phyloP scores from a whole-genome alignment of 2,888 invertebrate species.

The Acholoe squamosa region DNA sequence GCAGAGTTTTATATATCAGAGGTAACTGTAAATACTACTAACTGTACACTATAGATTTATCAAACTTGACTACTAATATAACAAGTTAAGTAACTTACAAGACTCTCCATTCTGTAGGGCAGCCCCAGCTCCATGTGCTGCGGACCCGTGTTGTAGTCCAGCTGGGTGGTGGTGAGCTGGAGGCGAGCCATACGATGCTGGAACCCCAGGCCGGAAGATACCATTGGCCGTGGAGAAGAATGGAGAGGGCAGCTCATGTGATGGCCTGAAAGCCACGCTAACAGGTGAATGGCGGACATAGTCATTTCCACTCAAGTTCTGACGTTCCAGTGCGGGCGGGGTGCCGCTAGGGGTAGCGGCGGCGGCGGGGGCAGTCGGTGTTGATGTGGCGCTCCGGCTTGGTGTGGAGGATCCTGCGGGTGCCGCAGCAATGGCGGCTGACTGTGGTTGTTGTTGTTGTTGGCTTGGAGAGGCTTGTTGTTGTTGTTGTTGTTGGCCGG shows the following conservation, averaged over 20 bases:
- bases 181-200: slow-evolving; percentile 75
- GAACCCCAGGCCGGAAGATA: slow-evolving; percentile 81
- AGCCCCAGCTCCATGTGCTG: slow-evolving; percentile 51
- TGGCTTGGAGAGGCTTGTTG: slow-evolving; percentile 69
- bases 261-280: slow-evolving; percentile 76
- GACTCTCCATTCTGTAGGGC: slow-evolving; percentile 79
- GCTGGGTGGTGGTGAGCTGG: slow-evolving; percentile 77
- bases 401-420: slow-evolving; percentile 66
- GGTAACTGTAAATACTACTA: too few relatives aligned
- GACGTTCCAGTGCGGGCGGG: slow-evolving; percentile 73
- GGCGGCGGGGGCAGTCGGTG: slow-evolving; percentile 53
- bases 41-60: too few relatives aligned
- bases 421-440: slow-evolving; percentile 68
- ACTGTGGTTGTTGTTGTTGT: slow-evolving; percentile 47
- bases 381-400: slow-evolving; percentile 50
- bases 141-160: slow-evolving; percentile 76
- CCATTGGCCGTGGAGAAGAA: slow-evolving; percentile 82
- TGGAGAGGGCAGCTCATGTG: slow-evolving; percentile 79
- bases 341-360: slow-evolving; percentile 35
- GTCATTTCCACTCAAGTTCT: slow-evolving; percentile 49
- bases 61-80: too few relatives aligned
- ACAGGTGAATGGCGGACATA: slow-evolving; percentile 67
- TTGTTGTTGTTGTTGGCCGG: slow-evolving; percentile 19
- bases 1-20: too few relatives aligned
- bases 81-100: neutral